A percentile compares a stretch with the other conserved stretches of the same genome.
Evolutionary conservation across 2,113 vertebrate species (phyloP).

Genomic region (Isurus oxyrinchus): DNA sequence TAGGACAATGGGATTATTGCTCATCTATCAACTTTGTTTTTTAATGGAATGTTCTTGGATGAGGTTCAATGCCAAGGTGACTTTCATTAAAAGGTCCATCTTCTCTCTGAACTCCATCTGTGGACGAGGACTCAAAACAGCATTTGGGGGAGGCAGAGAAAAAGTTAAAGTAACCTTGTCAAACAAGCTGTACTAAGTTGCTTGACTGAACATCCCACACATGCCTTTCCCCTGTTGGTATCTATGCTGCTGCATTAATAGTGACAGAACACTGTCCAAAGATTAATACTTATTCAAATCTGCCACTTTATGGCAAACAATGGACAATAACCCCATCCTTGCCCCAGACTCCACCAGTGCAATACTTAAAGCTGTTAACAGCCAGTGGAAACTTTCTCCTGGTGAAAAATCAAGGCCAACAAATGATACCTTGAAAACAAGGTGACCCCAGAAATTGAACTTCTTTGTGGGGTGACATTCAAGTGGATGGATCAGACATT

Average conservation of each 20-base stretch:
- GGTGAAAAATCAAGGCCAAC: not conserved
- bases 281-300: not conserved
- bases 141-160: not conserved
- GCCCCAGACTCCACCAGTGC: not conserved
- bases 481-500: not conserved
- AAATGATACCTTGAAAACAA: not conserved
- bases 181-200: not conserved
- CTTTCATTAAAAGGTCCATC: not conserved
- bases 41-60: conserved; percentile 34
- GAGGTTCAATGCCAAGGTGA: conserved; percentile 31
- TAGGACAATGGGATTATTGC: conserved; percentile 29
- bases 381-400: not conserved
- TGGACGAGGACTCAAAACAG: not conserved
- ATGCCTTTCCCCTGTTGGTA: conserved; percentile 7
- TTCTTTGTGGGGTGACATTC: not conserved
- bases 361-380: not conserved
- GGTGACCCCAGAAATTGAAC: not conserved
- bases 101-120: not conserved
- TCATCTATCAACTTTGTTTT: conserved; percentile 22
- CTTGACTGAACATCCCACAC: conserved; percentile 21
- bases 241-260: not conserved
- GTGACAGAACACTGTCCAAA: conserved; percentile 4
- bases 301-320: conserved; percentile 27
- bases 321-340: not conserved
- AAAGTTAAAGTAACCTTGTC: conserved; percentile 13